Percentiles rank a stretch among this genome's conserved stretches.
Evolutionary conservation across 2,113 vertebrate species (phyloP).

Genomic region (Paedocypris sp.): DNA sequence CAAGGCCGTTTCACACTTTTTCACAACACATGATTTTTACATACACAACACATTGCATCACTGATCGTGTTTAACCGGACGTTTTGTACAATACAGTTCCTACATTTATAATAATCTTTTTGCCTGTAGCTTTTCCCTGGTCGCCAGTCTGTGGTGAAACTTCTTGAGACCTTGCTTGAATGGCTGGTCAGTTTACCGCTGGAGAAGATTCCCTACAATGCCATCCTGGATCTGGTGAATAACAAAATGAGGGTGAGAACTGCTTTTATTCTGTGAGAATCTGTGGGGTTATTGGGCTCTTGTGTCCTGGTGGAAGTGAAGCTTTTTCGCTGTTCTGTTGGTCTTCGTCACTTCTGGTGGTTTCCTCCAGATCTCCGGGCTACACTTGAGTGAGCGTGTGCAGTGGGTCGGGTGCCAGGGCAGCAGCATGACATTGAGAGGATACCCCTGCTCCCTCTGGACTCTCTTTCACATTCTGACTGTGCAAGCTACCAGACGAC

Average conservation of each 20-base stretch:
- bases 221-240: conserved; percentile 86
- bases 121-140: conserved; percentile 77
- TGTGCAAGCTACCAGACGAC: conserved; percentile 61
- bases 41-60: no score
- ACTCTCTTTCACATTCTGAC: conserved; percentile 82
- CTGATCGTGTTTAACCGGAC: no score
- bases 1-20: no score
- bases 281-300: no score
- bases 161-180: conserved; percentile 84
- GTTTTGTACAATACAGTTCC: background rate
- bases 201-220: conserved; percentile 82
- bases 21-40: no score
- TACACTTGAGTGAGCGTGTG: conserved; percentile 67
- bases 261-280: no score
- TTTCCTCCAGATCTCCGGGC: conserved; percentile 75
- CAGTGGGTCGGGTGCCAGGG: conserved; percentile 88
- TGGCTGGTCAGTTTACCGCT: conserved; percentile 86
- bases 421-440: conserved; percentile 72
- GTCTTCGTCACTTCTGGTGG: background rate
- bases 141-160: conserved; percentile 70
- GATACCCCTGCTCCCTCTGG: conserved; percentile 90
- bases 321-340: background rate
- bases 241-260: conserved; percentile 92
- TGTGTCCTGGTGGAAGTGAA: no score
- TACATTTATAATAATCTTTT: background rate